These are phyloP conservation scores for Naja naja DNA, from an alignment of 2,113 vertebrate species.

Conservation along the genomic window DNA sequence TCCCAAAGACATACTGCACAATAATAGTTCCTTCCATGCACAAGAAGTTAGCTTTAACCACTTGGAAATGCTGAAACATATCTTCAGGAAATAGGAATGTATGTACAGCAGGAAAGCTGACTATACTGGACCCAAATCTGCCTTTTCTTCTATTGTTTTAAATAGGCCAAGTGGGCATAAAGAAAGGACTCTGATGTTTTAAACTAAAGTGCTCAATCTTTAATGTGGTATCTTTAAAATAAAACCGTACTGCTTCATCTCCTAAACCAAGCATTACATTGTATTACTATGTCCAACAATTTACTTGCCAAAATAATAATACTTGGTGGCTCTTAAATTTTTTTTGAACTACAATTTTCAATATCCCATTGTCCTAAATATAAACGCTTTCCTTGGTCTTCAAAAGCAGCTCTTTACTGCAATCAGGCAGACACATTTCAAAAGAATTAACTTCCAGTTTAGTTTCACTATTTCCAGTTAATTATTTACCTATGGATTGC, in stretches of 20 bases:
- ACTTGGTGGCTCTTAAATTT: not conserved
- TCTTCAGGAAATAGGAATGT: constrained; percentile 62
- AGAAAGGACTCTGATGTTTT: not conserved
- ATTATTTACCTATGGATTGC: not conserved
- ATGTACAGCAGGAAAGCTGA: constrained; percentile 34
- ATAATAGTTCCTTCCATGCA: constrained; percentile 26
- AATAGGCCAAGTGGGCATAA: not conserved
- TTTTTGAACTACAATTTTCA: not conserved
- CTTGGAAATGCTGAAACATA: constrained; percentile 56
- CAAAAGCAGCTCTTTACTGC: not conserved
- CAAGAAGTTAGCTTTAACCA: constrained; percentile 42
- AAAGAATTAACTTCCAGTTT: not conserved
- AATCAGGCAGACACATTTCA: not conserved
- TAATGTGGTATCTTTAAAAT: not conserved
- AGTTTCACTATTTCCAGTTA: not conserved
- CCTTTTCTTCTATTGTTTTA: not conserved
- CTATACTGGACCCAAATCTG: constrained; percentile 23
- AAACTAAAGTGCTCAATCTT: not conserved
- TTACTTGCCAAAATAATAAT: not conserved
- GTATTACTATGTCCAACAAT: constrained; percentile 12
- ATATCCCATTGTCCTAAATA: not conserved
- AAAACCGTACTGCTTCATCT: not conserved
- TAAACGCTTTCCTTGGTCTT: not conserved
- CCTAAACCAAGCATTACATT: not conserved
- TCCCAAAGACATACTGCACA: constrained; percentile 38